Conservation (phyloP, 2,113 vertebrate genomes). For the Calonectris borealis region DNA sequence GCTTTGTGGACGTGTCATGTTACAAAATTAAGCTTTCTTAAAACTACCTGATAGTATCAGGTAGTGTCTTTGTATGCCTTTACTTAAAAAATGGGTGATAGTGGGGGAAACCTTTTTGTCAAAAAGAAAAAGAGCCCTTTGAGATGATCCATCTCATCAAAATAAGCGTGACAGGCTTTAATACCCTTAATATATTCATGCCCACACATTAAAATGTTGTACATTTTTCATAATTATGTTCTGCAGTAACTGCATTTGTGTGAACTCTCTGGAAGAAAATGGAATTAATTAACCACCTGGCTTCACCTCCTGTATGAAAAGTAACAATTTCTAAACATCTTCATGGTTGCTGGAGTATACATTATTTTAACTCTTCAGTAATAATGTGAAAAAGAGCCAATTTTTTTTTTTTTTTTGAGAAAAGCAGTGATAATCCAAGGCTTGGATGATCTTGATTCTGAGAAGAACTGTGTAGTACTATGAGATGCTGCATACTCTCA, state of each 20-base stretch:
- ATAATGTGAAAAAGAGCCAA: neutral
- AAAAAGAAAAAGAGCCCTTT: conserved; percentile 53
- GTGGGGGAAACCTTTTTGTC: conserved; percentile 18
- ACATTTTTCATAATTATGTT: conserved; percentile 70
- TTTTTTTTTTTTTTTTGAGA: neutral
- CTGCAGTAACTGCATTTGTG: conserved; percentile 63
- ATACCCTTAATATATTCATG: conserved; percentile 72
- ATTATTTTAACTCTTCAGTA: conserved; percentile 43
- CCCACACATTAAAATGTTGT: conserved; percentile 69
- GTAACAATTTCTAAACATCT: conserved; percentile 19
- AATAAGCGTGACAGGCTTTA: conserved; percentile 66
- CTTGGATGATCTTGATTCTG: neutral
- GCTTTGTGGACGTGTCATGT: conserved; percentile 51
- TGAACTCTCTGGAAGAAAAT: conserved; percentile 65
- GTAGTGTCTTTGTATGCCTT: conserved; percentile 18
- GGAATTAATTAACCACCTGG: conserved; percentile 76
- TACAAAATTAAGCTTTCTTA: conserved; percentile 64
- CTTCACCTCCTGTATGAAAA: conserved; percentile 47
- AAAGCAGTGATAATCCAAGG: neutral
- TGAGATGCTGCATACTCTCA: neutral
- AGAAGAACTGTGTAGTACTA: neutral
- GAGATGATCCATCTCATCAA: conserved; percentile 70
- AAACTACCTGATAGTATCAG: conserved; percentile 39
- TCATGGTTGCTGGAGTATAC: neutral
- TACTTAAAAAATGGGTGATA: conserved; percentile 43